Percentiles rank a stretch among this genome's conserved stretches.
phyloP scores from a whole-genome alignment of 1,140 invertebrate genomes.

The Helicoverpa zea region DNA sequence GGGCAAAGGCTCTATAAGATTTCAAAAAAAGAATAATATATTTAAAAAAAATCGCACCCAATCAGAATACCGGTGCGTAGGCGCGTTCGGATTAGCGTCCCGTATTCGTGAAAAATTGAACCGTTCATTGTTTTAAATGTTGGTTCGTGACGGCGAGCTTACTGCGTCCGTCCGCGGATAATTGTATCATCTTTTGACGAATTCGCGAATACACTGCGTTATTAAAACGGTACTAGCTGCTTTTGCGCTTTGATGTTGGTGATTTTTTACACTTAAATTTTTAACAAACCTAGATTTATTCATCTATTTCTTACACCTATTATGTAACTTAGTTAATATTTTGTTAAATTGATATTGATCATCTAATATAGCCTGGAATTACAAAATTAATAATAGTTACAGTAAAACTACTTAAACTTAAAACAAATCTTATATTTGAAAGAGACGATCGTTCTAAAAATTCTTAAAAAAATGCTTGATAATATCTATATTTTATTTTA shows the following conservation, averaged over 20 bases:
- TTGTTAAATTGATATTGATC: no score
- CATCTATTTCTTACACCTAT: no score
- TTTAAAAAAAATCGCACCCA: background rate
- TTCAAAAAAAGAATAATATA: background rate
- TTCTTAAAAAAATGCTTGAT: background rate
- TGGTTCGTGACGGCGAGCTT: conserved; percentile 68
- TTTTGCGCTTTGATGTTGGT: background rate
- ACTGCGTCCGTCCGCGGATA: conserved; percentile 51
- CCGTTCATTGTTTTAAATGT: conserved; percentile 84
- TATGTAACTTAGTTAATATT: background rate
- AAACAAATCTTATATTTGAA: no score
- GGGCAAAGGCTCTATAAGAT: background rate
- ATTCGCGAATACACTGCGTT: conserved; percentile 22
- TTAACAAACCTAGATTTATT: no score
- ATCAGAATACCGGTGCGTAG: conserved; percentile 65
- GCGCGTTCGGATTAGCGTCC: conserved; percentile 70
- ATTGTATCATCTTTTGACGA: conserved; percentile 60
- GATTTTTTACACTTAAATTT: background rate
- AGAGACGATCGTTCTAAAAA: background rate
- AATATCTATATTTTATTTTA: background rate
- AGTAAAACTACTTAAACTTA: no score
- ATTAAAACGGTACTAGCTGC: conserved; percentile 16
- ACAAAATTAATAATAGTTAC: no score
- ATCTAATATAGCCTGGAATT: no score
- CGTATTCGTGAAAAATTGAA: conserved; percentile 82